Conservation (phyloP, 2,113 vertebrate genomes). For the Noturus placidus region DNA sequence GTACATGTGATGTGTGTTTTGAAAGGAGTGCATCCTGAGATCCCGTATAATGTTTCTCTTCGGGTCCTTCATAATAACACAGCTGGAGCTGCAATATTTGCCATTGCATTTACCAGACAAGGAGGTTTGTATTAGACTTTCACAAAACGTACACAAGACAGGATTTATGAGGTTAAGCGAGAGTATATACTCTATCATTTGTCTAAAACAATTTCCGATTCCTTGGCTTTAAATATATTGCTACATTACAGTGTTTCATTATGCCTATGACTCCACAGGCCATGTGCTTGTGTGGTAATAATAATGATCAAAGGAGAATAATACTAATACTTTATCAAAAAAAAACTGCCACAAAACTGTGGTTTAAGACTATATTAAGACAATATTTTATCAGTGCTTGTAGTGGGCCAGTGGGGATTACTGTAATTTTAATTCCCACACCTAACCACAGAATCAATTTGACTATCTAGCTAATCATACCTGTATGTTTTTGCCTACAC, state of each 20-base stretch:
- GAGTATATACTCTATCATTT: not conserved
- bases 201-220: not conserved
- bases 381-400: no score
- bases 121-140: conserved; percentile 58
- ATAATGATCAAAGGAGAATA: not conserved
- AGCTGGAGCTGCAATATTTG: conserved; percentile 15
- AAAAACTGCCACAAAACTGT: no score
- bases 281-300: not conserved
- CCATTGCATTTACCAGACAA: conserved; percentile 62
- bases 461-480: not conserved
- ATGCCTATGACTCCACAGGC: not conserved
- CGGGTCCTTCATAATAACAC: conserved; percentile 51
- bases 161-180: not conserved
- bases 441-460: not conserved
- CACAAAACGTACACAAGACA: not conserved
- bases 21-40: conserved; percentile 63
- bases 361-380: no score
- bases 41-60: conserved; percentile 65
- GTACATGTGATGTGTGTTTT: conserved; percentile 26
- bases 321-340: not conserved
- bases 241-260: not conserved
- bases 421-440: not conserved
- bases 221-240: not conserved
- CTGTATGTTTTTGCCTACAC: not conserved
- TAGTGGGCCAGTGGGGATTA: no score